phyloP scores from a whole-genome alignment of 1,140 invertebrate genomes.

The Neotoxoptera formosana region DNA sequence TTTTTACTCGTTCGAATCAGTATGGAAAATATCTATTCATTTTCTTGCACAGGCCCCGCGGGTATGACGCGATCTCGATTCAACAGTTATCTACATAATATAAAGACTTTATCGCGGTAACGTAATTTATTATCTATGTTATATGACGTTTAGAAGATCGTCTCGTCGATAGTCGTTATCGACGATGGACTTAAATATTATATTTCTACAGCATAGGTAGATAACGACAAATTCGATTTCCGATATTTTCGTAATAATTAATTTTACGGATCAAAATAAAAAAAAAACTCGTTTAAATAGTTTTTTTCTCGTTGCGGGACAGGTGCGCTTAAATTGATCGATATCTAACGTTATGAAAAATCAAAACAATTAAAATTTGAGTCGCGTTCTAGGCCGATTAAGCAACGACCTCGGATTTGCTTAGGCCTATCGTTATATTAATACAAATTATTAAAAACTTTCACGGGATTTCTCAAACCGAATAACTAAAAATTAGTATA shows the following conservation, averaged over 20 bases:
- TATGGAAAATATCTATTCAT: background rate
- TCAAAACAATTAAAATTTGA: constrained; percentile 19
- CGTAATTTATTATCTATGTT: background rate
- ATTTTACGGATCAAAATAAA: background rate
- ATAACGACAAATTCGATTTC: constrained; percentile 2
- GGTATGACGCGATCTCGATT: background rate
- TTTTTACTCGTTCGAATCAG: background rate
- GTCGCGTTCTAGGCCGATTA: background rate
- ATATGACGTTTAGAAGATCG: background rate
- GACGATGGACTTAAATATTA: background rate
- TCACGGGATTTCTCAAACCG: background rate
- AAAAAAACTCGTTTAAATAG: background rate
- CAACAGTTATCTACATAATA: background rate
- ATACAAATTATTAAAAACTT: background rate
- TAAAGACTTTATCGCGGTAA: background rate
- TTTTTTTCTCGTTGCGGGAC: background rate
- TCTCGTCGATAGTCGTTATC: background rate
- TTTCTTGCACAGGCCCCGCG: background rate
- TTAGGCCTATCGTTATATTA: background rate
- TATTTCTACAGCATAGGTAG: background rate
- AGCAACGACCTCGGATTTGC: background rate
- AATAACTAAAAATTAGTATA: background rate
- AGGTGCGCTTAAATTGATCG: background rate
- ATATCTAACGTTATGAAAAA: background rate
- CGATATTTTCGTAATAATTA: background rate